phyloP scores from a whole-genome alignment of 1,140 invertebrate species.

The Battus philenor region DNA sequence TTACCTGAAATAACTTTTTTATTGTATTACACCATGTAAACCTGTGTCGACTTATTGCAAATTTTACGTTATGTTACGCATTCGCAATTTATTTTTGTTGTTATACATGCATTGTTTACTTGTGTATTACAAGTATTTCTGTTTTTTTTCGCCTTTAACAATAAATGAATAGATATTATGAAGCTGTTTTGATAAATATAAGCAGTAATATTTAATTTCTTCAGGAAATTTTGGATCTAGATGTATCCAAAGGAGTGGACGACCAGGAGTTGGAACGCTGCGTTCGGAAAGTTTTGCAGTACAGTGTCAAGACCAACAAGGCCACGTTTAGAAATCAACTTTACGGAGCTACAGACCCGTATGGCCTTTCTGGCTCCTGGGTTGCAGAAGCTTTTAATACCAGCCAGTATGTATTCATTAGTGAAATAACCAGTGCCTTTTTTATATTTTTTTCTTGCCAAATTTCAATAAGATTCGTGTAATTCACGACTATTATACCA shows the following conservation, averaged over 20 bases:
- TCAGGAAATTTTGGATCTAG: conserved; percentile 73
- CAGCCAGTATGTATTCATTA: conserved; percentile 79
- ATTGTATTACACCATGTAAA: no score
- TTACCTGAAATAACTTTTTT: no score
- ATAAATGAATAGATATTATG: no score
- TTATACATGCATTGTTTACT: no score
- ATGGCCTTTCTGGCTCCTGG: conserved; percentile 84
- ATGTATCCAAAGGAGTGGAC: conserved; percentile 67
- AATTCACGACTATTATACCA: no score
- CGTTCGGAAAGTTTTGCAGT: conserved; percentile 78
- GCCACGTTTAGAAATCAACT: conserved; percentile 86
- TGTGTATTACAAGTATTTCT: no score
- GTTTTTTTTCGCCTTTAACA: no score
- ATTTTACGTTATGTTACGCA: no score
- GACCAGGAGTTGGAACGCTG: conserved; percentile 75
- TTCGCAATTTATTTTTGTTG: no score
- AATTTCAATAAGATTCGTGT: no score
- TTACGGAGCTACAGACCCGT: conserved; percentile 84
- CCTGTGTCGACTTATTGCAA: no score
- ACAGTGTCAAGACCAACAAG: conserved; percentile 85
- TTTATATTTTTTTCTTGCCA: conserved; percentile 11
- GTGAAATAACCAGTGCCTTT: conserved; percentile 3
- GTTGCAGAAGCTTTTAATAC: conserved; percentile 86
- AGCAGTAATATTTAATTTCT: conserved; percentile 21
- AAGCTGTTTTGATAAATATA: no score